Base-by-base conservation (phyloP, 2,797 vertebrate species). In the Onychomys arenicola region DNA sequence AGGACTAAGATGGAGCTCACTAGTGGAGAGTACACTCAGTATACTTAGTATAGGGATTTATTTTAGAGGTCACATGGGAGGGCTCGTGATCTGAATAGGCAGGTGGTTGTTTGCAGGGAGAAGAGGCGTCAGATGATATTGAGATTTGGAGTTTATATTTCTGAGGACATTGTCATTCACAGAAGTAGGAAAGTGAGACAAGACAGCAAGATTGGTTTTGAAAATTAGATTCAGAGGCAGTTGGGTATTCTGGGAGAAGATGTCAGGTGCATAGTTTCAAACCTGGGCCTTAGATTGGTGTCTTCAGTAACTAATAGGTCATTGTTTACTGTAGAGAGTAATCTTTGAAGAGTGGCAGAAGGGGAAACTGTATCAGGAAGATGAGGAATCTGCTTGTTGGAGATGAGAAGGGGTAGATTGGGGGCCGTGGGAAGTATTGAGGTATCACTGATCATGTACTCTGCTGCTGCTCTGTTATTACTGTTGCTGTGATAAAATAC, bases 231-330 rank as follows among this genome's bases (percentile, higher is more conserved):
- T 77, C 46, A 88, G 40, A 49, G 57, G 49, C 37, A 73, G 14
- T 34, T 73, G 52, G 16, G 29, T 92, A 16, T 73, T 78, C 65
- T 85, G 73, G 37, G 46, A 37, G 63, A 46, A 1, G 1, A 7
- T 78, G 63, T 57, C 71, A 93, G 49, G n/a, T 89, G 65, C 4
- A 52, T 21, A 83, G 21, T 85, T 92, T 95, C 65, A 80, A 85
- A 80, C 32, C 17, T 76, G 61, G 23, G 27, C 65, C 23, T 80
- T 23, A 76, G 77, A 23, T 27, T 80, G 25, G 55, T 65, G 17
- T 49, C 73, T 73, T 73, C 49, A 59, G 37, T 55, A 80, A 29
- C 71, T 80, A 34, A 23, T 37, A 91, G 78, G 10, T 71, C 43
- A 57, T 57, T 93, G 40, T 29, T 63, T 46, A 91, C 34, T 76